Evolutionary conservation across 2,797 vertebrate genomes (phyloP).

Genomic region (Poecile montanus): DNA sequence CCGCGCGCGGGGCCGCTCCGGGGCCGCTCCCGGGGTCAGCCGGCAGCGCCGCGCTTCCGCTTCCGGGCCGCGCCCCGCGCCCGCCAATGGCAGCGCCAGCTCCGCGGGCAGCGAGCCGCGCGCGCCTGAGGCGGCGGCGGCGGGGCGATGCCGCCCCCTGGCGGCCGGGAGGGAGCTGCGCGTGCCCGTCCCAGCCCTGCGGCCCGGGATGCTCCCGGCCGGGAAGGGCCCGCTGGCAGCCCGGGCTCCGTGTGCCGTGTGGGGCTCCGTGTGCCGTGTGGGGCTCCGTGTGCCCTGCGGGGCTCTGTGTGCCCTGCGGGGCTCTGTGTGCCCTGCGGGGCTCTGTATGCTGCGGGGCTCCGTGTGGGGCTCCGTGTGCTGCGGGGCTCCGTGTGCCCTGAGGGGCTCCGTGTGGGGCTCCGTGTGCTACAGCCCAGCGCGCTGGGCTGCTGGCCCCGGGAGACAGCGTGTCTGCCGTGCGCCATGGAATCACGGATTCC

Average conservation of each 20-base stretch:
- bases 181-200: background rate
- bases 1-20: background rate
- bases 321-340: background rate
- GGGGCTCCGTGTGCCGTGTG: background rate
- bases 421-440: background rate
- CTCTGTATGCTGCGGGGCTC: background rate
- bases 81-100: background rate
- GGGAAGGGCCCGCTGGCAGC: background rate
- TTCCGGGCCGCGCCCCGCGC: background rate
- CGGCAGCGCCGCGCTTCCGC: background rate
- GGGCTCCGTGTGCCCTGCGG: background rate
- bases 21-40: background rate
- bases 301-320: background rate
- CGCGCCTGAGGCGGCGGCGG: background rate
- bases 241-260: background rate
- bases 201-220: too few species aligned
- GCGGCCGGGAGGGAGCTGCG: background rate
- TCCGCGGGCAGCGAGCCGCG: background rate
- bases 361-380: background rate
- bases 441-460: background rate
- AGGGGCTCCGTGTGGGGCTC: background rate
- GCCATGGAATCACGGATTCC: background rate
- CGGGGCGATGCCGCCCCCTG: background rate
- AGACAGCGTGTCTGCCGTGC: background rate
- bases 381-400: too few species aligned